Conservation (phyloP, 2,113 vertebrate species). For the Aphyosemion australe region DNA sequence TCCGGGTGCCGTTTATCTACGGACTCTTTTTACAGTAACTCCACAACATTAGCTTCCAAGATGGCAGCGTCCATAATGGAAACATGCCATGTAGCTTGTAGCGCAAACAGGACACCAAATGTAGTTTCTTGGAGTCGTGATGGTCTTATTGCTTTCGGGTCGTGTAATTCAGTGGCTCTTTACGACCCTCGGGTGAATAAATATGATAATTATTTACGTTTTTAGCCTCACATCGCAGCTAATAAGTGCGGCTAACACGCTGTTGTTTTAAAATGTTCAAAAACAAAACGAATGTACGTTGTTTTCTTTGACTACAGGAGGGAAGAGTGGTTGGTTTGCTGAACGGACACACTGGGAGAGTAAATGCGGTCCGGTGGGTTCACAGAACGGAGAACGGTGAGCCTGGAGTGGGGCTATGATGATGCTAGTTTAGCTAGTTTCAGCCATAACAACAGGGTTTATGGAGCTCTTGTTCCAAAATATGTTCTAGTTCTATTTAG, state of each 20-base stretch:
- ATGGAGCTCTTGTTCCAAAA: too few relatives aligned
- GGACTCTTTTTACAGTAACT: constrained; percentile 44
- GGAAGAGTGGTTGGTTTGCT: constrained; percentile 74
- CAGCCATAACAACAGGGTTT: not conserved
- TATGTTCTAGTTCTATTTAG: too few relatives aligned
- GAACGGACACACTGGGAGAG: constrained; percentile 87
- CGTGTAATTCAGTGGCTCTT: constrained; percentile 85
- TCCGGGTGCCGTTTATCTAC: constrained; percentile 3
- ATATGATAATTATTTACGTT: too few relatives aligned
- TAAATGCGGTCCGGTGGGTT: constrained; percentile 91
- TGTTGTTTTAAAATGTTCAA: not conserved
- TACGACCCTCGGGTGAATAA: constrained; percentile 86
- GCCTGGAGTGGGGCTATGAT: constrained; percentile 50
- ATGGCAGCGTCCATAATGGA: constrained; percentile 84
- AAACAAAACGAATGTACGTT: too few relatives aligned
- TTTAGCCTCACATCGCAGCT: not conserved
- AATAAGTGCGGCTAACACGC: too few relatives aligned
- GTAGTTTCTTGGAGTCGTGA: constrained; percentile 84
- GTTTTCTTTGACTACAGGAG: constrained; percentile 62
- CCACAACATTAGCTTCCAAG: constrained; percentile 49
- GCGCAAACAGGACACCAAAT: constrained; percentile 87
- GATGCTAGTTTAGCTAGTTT: not conserved
- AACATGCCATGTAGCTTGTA: constrained; percentile 85
- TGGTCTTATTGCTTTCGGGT: constrained; percentile 86
- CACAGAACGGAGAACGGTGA: constrained; percentile 84